Conservation (phyloP, 2,888 invertebrate genomes). For the Yponomeuta malinellus region DNA sequence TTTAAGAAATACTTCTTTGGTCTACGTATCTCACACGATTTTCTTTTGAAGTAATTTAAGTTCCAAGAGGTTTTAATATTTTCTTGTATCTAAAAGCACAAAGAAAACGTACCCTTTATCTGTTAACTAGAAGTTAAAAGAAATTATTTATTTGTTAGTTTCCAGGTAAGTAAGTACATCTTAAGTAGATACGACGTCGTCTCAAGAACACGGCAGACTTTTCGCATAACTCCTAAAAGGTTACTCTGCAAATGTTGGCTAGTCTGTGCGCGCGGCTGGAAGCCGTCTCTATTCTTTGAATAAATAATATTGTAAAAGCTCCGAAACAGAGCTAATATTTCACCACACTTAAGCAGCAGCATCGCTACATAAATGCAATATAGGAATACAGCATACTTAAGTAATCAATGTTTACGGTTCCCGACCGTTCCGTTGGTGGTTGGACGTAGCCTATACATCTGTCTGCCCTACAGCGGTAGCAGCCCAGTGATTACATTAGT, state of each 20-base stretch:
- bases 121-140: background rate
- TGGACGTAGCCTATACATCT: no score
- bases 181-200: background rate
- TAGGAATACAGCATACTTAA: background rate
- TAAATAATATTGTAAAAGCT: constrained; percentile 10
- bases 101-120: background rate
- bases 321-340: constrained; percentile 7
- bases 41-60: no score
- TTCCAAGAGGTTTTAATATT: no score
- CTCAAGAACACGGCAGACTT: background rate
- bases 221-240: constrained; percentile 3
- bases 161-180: background rate
- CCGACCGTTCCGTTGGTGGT: no score
- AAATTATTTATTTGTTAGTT: background rate
- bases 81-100: no score
- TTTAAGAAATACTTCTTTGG: no score
- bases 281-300: constrained; percentile 5
- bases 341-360: constrained; percentile 5
- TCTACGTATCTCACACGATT: no score
- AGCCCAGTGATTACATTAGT: no score
- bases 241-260: background rate
- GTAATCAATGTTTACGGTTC: background rate
- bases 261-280: background rate
- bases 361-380: background rate
- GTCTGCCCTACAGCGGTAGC: no score